Conservation (phyloP, 1,140 invertebrate genomes). For the Ceratosolen fusciceps region DNA sequence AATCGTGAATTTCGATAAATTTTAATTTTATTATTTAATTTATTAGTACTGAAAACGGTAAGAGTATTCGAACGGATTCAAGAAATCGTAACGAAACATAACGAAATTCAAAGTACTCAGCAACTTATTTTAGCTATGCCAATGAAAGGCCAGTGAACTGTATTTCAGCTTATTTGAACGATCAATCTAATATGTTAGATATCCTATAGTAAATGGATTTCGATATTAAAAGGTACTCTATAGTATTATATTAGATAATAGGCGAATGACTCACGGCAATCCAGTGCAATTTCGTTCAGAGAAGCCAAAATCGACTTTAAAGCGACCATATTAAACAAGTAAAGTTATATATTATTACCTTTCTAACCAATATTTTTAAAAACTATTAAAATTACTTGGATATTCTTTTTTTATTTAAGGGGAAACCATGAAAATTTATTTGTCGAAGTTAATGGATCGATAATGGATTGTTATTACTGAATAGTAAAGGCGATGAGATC, state of each 20-base stretch:
- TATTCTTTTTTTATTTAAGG: too few relatives aligned
- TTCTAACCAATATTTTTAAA: not conserved
- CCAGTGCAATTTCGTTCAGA: slow-evolving; percentile 15
- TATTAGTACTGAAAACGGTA: too few relatives aligned
- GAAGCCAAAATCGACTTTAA: slow-evolving; percentile 11
- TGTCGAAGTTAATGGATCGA: too few relatives aligned
- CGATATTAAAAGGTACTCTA: slow-evolving; percentile 16
- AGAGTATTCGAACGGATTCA: too few relatives aligned
- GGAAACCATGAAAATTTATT: too few relatives aligned
- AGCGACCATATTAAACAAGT: not conserved
- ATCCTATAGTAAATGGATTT: slow-evolving; percentile 19
- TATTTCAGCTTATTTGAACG: slow-evolving; percentile 20
- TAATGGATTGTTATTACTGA: too few relatives aligned
- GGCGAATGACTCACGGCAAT: slow-evolving; percentile 16
- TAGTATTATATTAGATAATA: slow-evolving; percentile 15
- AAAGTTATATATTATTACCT: not conserved
- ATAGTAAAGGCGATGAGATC: too few relatives aligned
- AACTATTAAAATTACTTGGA: not conserved
- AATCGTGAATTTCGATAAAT: too few relatives aligned
- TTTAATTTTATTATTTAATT: too few relatives aligned
- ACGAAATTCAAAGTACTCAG: not conserved
- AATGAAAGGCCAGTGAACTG: not conserved
- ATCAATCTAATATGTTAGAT: slow-evolving; percentile 23
- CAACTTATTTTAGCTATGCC: not conserved
- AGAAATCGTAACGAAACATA: too few relatives aligned